Evolutionary conservation across 1,140 invertebrate genomes (phyloP).

Genomic region (Zeugodacus cucurbitae): DNA sequence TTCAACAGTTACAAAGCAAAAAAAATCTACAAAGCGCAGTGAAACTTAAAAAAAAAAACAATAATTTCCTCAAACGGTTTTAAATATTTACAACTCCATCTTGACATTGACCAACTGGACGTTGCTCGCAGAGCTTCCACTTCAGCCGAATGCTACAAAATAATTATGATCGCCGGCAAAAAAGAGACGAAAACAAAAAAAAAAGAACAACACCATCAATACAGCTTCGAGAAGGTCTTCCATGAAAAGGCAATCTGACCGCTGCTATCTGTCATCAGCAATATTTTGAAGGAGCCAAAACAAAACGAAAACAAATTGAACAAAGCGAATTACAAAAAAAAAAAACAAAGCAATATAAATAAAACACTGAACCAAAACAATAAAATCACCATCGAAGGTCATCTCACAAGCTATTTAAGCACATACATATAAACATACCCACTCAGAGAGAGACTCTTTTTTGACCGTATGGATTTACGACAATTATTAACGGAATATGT

Average conservation of each 20-base stretch:
- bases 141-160: not conserved
- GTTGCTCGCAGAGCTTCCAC: no score
- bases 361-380: not conserved
- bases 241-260: not conserved
- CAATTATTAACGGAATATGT: no score
- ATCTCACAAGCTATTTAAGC: no score
- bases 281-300: not conserved
- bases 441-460: no score
- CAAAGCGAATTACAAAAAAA: not conserved
- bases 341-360: no score
- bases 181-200: not conserved
- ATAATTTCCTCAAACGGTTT: not conserved
- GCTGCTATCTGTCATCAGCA: not conserved
- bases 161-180: not conserved
- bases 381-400: slow-evolving; percentile 31
- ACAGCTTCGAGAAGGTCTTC: not conserved
- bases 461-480: no score
- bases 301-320: not conserved
- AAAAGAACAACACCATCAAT: not conserved
- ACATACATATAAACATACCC: no score
- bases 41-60: no score
- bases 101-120: slow-evolving; percentile 33
- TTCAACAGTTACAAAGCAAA: no score
- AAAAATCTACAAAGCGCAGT: no score
- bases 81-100: not conserved